Percentiles rank a stretch among this genome's conserved stretches.
phyloP scores from a whole-genome alignment of 2,113 vertebrate species.

The Megaceryle torquata region DNA sequence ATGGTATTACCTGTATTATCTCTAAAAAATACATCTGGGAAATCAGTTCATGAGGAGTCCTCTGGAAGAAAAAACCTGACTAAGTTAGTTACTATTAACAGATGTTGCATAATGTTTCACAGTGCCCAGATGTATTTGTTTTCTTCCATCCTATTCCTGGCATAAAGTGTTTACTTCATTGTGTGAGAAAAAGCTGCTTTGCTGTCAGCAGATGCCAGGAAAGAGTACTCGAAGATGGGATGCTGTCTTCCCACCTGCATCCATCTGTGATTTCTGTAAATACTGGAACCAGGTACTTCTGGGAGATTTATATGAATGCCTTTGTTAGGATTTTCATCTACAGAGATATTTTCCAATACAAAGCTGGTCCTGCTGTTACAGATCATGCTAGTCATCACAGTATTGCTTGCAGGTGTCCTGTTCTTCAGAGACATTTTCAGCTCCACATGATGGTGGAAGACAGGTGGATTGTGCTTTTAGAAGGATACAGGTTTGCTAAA shows the following conservation, averaged over 20 bases:
- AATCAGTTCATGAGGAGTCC: neutral
- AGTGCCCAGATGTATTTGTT: neutral
- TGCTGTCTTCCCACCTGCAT: neutral
- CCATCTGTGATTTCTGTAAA: neutral
- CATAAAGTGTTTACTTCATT: neutral
- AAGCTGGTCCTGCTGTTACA: neutral
- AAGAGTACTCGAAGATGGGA: neutral
- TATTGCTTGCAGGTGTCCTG: neutral
- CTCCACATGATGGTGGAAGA: neutral
- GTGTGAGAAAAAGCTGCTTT: neutral
- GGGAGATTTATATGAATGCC: neutral
- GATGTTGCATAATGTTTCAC: neutral
- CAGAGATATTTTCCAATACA: neutral
- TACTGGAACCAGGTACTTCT: neutral
- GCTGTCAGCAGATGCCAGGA: neutral
- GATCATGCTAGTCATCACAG: neutral
- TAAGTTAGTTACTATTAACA: neutral
- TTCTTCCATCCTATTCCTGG: slow-evolving; percentile 12
- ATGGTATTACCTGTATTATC: neutral
- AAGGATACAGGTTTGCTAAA: neutral
- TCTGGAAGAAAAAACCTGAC: neutral
- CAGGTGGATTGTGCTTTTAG: neutral
- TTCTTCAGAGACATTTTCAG: neutral
- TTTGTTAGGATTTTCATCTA: neutral
- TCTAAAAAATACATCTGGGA: neutral